Conservation (phyloP, 2,888 invertebrate species). For the Pollenia angustigena region DNA sequence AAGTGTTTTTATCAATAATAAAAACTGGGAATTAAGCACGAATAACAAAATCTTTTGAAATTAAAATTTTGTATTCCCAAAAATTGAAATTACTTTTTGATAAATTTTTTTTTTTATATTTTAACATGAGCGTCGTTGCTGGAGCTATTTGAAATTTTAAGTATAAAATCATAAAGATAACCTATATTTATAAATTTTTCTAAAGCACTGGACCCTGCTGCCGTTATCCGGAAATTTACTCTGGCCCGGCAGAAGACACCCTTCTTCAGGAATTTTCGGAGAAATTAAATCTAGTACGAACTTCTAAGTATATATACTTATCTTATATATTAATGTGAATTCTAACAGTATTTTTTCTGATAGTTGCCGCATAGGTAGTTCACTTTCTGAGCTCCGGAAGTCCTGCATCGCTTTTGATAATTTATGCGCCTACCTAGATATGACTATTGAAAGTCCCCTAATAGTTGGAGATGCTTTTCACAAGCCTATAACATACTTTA, state of each 20-base stretch:
- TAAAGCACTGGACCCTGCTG: constrained; percentile 78
- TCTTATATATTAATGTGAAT: background rate
- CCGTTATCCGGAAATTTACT: constrained; percentile 79
- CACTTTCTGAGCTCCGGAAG: constrained; percentile 72
- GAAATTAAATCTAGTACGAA: constrained; percentile 76
- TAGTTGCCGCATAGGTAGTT: constrained; percentile 73
- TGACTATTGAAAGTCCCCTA: constrained; percentile 76
- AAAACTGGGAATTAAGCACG: too few species aligned
- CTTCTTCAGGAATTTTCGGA: constrained; percentile 79
- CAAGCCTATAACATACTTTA: constrained; percentile 77
- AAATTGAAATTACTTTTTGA: too few species aligned
- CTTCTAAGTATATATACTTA: constrained; percentile 77
- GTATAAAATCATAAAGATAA: too few species aligned
- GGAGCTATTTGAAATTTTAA: too few species aligned
- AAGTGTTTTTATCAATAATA: too few species aligned
- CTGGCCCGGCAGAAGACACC: constrained; percentile 78
- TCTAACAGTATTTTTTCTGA: background rate
- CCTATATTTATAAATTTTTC: background rate
- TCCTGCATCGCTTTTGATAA: constrained; percentile 76
- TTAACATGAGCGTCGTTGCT: too few species aligned
- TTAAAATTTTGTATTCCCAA: too few species aligned
- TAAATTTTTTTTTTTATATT: too few species aligned
- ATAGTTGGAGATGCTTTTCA: constrained; percentile 79
- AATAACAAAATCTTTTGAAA: too few species aligned
- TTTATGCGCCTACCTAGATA: constrained; percentile 76